These are phyloP conservation scores for Australoheros scitulus DNA, from an alignment of 2,113 vertebrate genomes.

Conservation along the genomic window DNA sequence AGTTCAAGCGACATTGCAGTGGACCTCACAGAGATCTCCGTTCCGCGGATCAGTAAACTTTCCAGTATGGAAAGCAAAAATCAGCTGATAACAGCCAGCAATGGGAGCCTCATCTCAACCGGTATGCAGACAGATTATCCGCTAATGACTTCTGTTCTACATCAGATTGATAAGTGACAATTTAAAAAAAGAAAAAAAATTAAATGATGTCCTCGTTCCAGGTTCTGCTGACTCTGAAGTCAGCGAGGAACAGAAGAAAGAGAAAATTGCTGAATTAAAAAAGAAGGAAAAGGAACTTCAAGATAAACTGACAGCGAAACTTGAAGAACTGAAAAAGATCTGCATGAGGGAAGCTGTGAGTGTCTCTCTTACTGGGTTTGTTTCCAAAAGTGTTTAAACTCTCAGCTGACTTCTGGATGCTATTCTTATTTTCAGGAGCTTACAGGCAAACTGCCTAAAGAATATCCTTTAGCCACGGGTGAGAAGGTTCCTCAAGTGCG, in stretches of 20 bases:
- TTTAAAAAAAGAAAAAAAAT: neutral
- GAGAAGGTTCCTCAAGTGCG: conserved; percentile 89
- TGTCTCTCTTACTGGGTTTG: neutral
- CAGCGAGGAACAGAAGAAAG: conserved; percentile 92
- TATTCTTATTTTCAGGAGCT: conserved; percentile 83
- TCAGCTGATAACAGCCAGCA: conserved; percentile 95
- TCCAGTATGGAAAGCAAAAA: conserved; percentile 86
- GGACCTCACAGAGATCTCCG: conserved; percentile 89
- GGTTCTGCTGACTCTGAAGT: conserved; percentile 93
- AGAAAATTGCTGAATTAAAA: conserved; percentile 91
- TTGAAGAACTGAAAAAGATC: conserved; percentile 92
- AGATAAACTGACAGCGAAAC: conserved; percentile 86
- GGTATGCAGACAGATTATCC: conserved; percentile 75
- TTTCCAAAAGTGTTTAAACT: neutral
- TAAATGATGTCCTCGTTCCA: conserved; percentile 60
- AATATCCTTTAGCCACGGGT: conserved; percentile 89
- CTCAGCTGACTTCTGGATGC: conserved; percentile 4
- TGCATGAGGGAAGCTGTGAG: conserved; percentile 96
- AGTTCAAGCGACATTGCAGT: conserved; percentile 93
- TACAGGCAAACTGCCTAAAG: conserved; percentile 90
- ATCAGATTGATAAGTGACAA: conserved; percentile 13
- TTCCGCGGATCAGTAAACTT: conserved; percentile 83
- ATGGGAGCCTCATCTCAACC: conserved; percentile 93
- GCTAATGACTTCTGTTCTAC: neutral
- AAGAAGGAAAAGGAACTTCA: conserved; percentile 90